These are phyloP conservation scores for Campoletis sonorensis DNA, from an alignment of 1,140 invertebrate genomes.

Conservation along the genomic window DNA sequence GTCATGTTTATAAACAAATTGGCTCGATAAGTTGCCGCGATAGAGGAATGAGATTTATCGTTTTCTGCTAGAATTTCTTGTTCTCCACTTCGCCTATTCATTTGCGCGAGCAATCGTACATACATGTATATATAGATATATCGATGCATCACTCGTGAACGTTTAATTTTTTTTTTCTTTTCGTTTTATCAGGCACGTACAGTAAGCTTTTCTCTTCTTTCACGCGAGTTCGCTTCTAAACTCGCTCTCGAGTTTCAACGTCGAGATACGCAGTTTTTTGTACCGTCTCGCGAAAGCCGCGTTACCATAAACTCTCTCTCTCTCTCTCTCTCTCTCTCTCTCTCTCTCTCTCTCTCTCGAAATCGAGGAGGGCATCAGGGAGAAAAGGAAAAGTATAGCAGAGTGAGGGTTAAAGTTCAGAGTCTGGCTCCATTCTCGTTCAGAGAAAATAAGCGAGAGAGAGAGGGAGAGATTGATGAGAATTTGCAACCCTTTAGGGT, in stretches of 20 bases:
- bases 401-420: conserved; percentile 37
- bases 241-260: conserved; percentile 7
- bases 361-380: not conserved
- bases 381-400: not conserved
- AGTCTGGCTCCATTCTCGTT: conserved; percentile 19
- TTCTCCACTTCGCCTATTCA: too few species aligned
- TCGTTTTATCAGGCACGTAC: not conserved
- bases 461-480: conserved; percentile 23
- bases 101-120: too few species aligned
- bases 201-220: conserved; percentile 27
- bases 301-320: conserved; percentile 35
- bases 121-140: not conserved
- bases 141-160: conserved; percentile 7
- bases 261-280: conserved; percentile 26
- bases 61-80: not conserved
- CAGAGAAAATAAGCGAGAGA: conserved; percentile 11
- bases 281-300: conserved; percentile 21
- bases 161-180: not conserved
- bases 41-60: conserved; percentile 43
- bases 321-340: too few species aligned
- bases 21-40: conserved; percentile 41
- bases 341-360: too few species aligned
- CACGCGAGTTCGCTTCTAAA: conserved; percentile 10
- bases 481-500: conserved; percentile 34
- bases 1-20: conserved; percentile 52